These are phyloP conservation scores for Lithobates sylvaticus DNA, from an alignment of 2,797 vertebrate genomes.

Conservation along the genomic window DNA sequence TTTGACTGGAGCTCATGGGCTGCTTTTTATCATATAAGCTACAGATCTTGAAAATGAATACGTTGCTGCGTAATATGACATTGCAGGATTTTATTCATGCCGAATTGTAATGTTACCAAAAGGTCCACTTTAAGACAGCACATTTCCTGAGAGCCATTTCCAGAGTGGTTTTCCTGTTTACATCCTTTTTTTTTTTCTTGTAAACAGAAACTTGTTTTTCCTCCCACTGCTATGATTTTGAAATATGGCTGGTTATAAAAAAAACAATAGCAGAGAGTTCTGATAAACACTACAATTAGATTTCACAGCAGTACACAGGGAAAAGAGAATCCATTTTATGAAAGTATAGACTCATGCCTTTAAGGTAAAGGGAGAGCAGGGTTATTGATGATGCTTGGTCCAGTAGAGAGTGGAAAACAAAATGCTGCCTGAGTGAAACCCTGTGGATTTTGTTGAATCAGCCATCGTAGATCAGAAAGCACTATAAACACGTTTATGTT, in stretches of 20 bases:
- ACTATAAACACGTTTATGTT: slow-evolving; percentile 53
- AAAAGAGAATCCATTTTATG: slow-evolving; percentile 36
- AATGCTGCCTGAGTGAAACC: slow-evolving; percentile 51
- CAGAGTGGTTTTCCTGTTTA: slow-evolving; percentile 4
- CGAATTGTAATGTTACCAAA: neutral
- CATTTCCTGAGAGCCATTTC: neutral
- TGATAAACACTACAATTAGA: slow-evolving; percentile 60
- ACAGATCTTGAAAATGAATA: neutral
- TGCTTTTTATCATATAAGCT: no score
- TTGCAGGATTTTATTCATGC: neutral
- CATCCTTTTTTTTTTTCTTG: slow-evolving; percentile 21
- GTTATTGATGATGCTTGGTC: slow-evolving; percentile 51
- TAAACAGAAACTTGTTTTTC: slow-evolving; percentile 30
- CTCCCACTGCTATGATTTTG: slow-evolving; percentile 15
- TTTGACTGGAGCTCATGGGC: no score
- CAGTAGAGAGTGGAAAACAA: slow-evolving; percentile 37
- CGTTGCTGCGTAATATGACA: neutral
- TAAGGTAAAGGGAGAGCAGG: slow-evolving; percentile 49
- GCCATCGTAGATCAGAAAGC: slow-evolving; percentile 33
- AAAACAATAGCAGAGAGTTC: slow-evolving; percentile 47
- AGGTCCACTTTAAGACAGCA: neutral
- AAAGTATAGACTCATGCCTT: slow-evolving; percentile 56
- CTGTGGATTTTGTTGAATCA: slow-evolving; percentile 54
- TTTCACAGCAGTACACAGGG: slow-evolving; percentile 60
- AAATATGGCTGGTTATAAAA: slow-evolving; percentile 58